phyloP scores from a whole-genome alignment of 2,888 invertebrate genomes.

The Napeogenes sylphis region DNA sequence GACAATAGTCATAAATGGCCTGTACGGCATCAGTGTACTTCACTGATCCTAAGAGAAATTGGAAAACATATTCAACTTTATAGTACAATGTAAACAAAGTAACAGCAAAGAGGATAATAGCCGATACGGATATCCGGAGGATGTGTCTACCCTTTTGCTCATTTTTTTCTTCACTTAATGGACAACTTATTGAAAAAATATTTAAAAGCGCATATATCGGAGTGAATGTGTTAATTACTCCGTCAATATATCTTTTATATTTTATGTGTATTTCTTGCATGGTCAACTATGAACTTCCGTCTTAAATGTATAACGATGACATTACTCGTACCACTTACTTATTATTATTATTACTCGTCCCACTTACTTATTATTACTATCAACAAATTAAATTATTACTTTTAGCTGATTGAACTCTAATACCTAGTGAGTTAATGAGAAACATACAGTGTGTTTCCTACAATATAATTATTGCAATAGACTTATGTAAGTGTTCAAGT shows the following conservation, averaged over 20 bases:
- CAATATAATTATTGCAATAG: background rate
- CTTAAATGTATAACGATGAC: background rate
- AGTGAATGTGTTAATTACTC: slow-evolving; percentile 37
- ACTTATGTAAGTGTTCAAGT: no score
- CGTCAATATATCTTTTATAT: slow-evolving; percentile 23
- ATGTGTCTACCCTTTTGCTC: slow-evolving; percentile 12
- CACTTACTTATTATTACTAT: no score
- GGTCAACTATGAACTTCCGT: background rate
- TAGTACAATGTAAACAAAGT: slow-evolving; percentile 43
- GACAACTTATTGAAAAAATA: slow-evolving; percentile 47
- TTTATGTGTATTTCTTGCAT: slow-evolving; percentile 14
- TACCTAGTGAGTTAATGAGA: background rate
- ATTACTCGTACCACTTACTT: no score
- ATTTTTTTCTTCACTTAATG: slow-evolving; percentile 27
- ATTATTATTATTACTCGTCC: no score
- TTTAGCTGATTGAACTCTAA: no score
- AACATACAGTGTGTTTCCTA: background rate
- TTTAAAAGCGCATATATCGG: slow-evolving; percentile 44
- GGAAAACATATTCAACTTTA: slow-evolving; percentile 44
- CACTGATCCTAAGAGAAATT: slow-evolving; percentile 42
- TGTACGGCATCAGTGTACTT: slow-evolving; percentile 52
- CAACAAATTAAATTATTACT: no score
- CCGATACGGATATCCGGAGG: slow-evolving; percentile 32
- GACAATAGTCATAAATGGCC: slow-evolving; percentile 49
- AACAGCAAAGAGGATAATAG: slow-evolving; percentile 37